Evolutionary conservation across 2,113 vertebrate genomes (phyloP), one percentile per base, ranked within the genome.

Genomic region (Procavia capensis): DNA sequence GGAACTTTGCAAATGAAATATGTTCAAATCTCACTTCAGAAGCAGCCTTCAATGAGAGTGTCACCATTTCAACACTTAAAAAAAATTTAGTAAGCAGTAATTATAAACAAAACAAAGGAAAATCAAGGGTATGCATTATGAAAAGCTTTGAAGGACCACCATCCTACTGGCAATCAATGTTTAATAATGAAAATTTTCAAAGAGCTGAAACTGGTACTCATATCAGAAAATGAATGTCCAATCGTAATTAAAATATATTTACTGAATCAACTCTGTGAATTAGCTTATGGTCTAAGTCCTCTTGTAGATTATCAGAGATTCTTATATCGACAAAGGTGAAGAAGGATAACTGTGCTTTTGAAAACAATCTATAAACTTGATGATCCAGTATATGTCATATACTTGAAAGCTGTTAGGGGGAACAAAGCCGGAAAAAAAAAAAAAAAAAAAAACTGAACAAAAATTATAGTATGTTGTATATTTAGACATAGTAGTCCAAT

Each of bases 1-100:
- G 68, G 76, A 89, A 96, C n/a, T 96, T 25, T 84, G 70, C 63
- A 94, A 95, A 87, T 76, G 17, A 89, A 94, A 93, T 39, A 81
- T 61, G 91, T 45, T 86, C 61, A 94, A 83, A 87, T 93, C 81
- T 83, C 70, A 92, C 27, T 96, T 91, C 43, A 94, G 31, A 90
- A 83, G 76, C 6, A 80, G 75, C 19, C 94, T 95, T 76, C n/a
- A 72, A 64, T 66, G 61, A 92, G 5, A 76, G 34, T 10, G 59
- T 94, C 41, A 95, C 34, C 10, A 76, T 88, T 93, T 93, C 85
- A 78, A 74, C 36, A 92, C 25, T 64, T n/a, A n/a, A 93, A 95
- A 79, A 85, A 94, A 94, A 85, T 86, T 57, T 74, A 66, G n/a
- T 54, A 47, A 95, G n/a, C 43, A 81, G 43, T 59, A 97, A 88